Conservation (phyloP, 2,113 vertebrate genomes). For the Poeciliopsis occidentalis region DNA sequence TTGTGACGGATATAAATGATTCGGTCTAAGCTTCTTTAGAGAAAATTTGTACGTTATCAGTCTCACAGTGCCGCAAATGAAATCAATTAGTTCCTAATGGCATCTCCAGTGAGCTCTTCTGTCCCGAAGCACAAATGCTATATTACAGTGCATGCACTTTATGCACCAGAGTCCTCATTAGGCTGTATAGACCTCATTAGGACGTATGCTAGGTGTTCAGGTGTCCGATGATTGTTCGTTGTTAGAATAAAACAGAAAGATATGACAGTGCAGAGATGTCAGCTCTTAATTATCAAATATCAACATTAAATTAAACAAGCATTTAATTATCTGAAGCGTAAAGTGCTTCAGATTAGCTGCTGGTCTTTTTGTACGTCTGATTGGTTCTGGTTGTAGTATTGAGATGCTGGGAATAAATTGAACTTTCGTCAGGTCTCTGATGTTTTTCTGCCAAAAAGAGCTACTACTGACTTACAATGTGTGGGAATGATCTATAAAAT, state of each 20-base stretch:
- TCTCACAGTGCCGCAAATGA: constrained; percentile 56
- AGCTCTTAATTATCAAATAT: constrained; percentile 56
- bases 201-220: constrained; percentile 18
- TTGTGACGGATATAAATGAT: constrained; percentile 39
- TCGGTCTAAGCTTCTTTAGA: constrained; percentile 37
- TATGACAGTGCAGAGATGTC: constrained; percentile 21
- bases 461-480: not conserved
- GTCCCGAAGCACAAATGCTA: constrained; percentile 9
- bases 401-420: not conserved
- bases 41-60: constrained; percentile 52
- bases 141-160: constrained; percentile 25
- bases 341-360: constrained; percentile 23
- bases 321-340: constrained; percentile 56
- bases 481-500: not conserved
- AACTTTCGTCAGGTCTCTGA: not conserved
- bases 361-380: not conserved
- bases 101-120: constrained; percentile 59
- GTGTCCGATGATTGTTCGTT: constrained; percentile 12
- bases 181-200: constrained; percentile 37
- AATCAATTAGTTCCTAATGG: constrained; percentile 73
- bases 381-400: constrained; percentile 2
- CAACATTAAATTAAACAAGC: constrained; percentile 54
- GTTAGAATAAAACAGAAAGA: constrained; percentile 12
- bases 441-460: constrained; percentile 5
- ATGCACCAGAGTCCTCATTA: constrained; percentile 61